These are phyloP conservation scores for Tauraco hartlaubi DNA, from an alignment of 2,797 vertebrate genomes.

Conservation along the genomic window DNA sequence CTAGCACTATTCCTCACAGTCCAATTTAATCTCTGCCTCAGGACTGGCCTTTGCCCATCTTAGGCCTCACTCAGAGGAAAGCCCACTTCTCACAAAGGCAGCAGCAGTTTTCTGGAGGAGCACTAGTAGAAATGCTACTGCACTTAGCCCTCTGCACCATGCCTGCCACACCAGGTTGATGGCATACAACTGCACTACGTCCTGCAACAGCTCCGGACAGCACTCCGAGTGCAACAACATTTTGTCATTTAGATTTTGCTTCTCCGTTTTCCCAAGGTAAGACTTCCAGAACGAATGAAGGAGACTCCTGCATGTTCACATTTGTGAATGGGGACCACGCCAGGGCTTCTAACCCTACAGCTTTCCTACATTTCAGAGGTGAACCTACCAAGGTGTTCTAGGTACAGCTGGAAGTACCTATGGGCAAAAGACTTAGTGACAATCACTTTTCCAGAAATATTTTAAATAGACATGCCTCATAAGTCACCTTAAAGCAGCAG, in stretches of 20 bases:
- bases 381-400: neutral
- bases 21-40: neutral
- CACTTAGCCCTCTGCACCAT: neutral
- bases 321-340: neutral
- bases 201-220: neutral
- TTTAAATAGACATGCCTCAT: neutral
- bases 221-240: too few relatives aligned
- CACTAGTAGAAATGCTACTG: neutral
- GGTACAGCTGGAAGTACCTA: neutral
- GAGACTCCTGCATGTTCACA: neutral
- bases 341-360: neutral
- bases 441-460: neutral
- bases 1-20: neutral
- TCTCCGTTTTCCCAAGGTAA: neutral
- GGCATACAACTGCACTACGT: accelerated
- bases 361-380: neutral
- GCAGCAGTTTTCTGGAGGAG: neutral
- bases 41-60: neutral
- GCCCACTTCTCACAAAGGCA: too few relatives aligned
- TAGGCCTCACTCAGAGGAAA: neutral
- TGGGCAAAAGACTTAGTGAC: neutral
- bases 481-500: constrained; percentile 27
- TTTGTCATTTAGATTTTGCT: neutral
- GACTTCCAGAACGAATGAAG: neutral
- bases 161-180: accelerated